Evolutionary conservation across 2,888 invertebrate species (phyloP).

Genomic region (Cybosia mesomella): DNA sequence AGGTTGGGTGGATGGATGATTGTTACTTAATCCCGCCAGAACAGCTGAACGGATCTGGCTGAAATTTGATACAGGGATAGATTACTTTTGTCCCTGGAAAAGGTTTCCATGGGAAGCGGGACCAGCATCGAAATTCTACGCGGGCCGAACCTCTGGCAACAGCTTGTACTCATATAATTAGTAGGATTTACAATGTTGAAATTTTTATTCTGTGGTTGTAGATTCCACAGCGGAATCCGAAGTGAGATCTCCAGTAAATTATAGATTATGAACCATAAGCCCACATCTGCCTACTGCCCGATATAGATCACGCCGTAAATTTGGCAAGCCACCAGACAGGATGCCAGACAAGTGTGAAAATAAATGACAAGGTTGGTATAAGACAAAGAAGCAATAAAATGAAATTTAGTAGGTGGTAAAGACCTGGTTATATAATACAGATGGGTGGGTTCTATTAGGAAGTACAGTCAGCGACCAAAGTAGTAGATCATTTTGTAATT

Average conservation of each 20-base stretch:
- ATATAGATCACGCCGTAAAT: constrained; percentile 31
- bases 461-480: too few species aligned
- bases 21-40: too few species aligned
- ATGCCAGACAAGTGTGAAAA: constrained; percentile 47
- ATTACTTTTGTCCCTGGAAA: too few species aligned
- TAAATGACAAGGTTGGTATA: constrained; percentile 30
- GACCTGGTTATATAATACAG: neutral
- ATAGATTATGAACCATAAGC: neutral
- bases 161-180: too few species aligned
- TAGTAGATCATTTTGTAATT: too few species aligned
- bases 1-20: too few species aligned
- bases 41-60: too few species aligned
- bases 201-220: too few species aligned
- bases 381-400: neutral
- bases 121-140: too few species aligned
- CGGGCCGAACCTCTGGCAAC: too few species aligned
- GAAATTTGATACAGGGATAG: too few species aligned
- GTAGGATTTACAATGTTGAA: neutral
- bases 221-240: neutral
- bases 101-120: too few species aligned
- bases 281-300: neutral
- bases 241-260: neutral
- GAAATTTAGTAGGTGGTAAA: neutral
- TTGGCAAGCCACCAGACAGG: constrained; percentile 54
- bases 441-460: neutral